Base-by-base conservation (phyloP, 1,140 invertebrate species). In the Eueides isabella region DNA sequence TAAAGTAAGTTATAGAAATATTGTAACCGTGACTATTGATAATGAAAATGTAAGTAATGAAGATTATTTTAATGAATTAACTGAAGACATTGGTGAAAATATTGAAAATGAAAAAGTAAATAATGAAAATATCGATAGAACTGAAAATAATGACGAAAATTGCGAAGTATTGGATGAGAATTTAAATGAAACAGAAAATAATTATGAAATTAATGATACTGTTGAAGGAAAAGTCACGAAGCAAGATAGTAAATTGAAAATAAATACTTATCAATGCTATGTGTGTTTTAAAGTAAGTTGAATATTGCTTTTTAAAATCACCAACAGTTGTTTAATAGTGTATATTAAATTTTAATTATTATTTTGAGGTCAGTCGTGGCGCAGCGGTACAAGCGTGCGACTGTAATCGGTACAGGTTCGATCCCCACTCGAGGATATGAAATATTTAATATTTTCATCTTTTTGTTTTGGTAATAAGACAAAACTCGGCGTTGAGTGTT, bases 261-360 rank as follows among this genome's bases (percentile, higher is more conserved):
- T 87, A 6, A 85, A 89, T 66, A 78, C 81, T 0, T 84, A 89
- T 72, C 86, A 91, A 26, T 91, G 89, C 61, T 91, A 91, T 31
- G 80, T 89, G 16, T 91, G 89, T 77, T 87, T 88, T 73, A 86
- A 87, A 80, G 89, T 91, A 74, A 76, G 79, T 41, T 38, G 1
- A 38, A 38, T 7, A 38, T 38, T 38, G 31, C 31, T 31, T 5
- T 31, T 5, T 31, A 31, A 5, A 5, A 5, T 5, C 3, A 31
- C 3, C 31, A 31, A 31, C n/a, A n/a, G n/a, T n/a, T n/a, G n/a
- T n/a, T n/a, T n/a, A n/a, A n/a, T n/a, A n/a, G n/a, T n/a, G n/a
- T n/a, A n/a, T n/a, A n/a, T n/a, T n/a, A n/a, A n/a, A n/a, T n/a
- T n/a, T n/a, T n/a, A n/a, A n/a, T n/a, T n/a, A n/a, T n/a, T n/a